Percentiles rank a stretch among this genome's conserved stretches.
phyloP scores from a whole-genome alignment of 2,113 vertebrate genomes.

The Naja naja region DNA sequence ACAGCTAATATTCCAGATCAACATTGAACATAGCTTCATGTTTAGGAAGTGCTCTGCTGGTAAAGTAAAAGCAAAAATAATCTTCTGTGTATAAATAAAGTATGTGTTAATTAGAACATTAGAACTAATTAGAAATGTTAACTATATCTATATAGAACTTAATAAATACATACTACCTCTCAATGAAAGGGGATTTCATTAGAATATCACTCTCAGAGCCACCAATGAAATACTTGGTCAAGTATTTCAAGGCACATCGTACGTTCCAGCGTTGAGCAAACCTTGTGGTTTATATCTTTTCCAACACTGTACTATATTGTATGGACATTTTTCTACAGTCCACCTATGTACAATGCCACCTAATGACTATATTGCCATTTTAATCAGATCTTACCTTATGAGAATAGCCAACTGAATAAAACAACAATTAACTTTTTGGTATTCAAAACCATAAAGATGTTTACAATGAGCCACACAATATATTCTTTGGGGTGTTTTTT shows the following conservation, averaged over 20 bases:
- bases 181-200: not conserved
- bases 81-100: not conserved
- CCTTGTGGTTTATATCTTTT: not conserved
- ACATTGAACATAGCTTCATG: not conserved
- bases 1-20: not conserved
- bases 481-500: not conserved
- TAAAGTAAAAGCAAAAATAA: not conserved
- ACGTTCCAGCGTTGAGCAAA: not conserved
- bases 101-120: not conserved
- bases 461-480: constrained; percentile 8
- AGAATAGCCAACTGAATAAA: not conserved
- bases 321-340: fast-evolving
- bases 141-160: not conserved
- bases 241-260: not conserved
- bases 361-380: constrained; percentile 17
- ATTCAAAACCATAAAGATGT: not conserved
- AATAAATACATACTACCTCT: not conserved
- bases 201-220: not conserved
- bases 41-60: not conserved
- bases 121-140: not conserved
- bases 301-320: not conserved
- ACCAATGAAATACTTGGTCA: not conserved
- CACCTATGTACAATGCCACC: not conserved
- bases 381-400: constrained; percentile 4
- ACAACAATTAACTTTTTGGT: not conserved